Evolutionary conservation across 2,797 vertebrate genomes (phyloP).

Genomic region (Champsocephalus esox): DNA sequence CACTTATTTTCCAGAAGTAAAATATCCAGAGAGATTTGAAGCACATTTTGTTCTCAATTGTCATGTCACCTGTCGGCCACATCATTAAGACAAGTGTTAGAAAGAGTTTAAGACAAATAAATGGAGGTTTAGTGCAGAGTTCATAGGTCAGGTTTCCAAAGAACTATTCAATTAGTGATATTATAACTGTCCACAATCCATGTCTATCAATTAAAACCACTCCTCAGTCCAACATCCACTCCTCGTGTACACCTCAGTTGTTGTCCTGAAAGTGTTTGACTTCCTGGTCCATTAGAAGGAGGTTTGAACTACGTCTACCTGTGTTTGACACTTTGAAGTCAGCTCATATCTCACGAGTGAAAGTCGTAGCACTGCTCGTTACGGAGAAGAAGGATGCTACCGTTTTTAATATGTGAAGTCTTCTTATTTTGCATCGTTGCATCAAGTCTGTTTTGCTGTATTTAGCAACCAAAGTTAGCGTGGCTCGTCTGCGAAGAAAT

Average conservation of each 20-base stretch:
- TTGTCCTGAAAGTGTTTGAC: neutral
- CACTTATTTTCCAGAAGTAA: neutral
- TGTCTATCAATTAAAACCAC: neutral
- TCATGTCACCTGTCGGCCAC: neutral
- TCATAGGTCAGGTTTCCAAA: slow-evolving; percentile 13
- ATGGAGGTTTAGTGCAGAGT: neutral
- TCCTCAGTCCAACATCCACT: neutral
- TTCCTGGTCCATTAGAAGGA: slow-evolving; percentile 4
- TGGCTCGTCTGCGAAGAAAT: slow-evolving; percentile 33
- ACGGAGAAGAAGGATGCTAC: slow-evolving; percentile 13
- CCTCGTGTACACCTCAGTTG: neutral
- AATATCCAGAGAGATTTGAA: neutral
- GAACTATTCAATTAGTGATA: neutral
- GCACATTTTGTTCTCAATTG: too few relatives aligned
- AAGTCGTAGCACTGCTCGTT: slow-evolving; percentile 4
- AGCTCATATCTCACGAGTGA: slow-evolving; percentile 13
- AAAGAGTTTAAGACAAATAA: neutral
- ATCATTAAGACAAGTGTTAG: neutral
- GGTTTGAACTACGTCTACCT: neutral
- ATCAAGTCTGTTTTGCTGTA: slow-evolving; percentile 66
- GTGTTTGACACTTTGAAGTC: slow-evolving; percentile 30
- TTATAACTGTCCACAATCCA: neutral
- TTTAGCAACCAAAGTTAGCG: slow-evolving; percentile 57
- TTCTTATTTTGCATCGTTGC: slow-evolving; percentile 4
- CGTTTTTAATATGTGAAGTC: slow-evolving; percentile 9